Evolutionary conservation across 1,140 invertebrate genomes (phyloP).

Genomic region (Drosophila teissieri): DNA sequence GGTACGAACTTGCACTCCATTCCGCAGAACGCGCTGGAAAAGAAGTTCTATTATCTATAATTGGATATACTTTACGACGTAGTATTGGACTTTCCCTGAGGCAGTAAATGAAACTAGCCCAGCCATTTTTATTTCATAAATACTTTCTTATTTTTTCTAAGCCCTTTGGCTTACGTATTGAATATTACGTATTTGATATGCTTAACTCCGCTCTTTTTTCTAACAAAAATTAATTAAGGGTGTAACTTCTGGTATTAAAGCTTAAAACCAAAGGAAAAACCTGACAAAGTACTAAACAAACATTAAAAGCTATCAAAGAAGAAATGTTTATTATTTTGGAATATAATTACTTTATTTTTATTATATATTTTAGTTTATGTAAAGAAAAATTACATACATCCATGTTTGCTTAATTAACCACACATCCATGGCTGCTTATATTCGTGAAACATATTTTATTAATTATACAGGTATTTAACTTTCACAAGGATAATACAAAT

Average conservation of each 20-base stretch:
- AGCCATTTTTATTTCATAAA: neutral
- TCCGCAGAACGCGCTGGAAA: slow-evolving; percentile 85
- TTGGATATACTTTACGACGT: neutral
- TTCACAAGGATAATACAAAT: slow-evolving; percentile 37
- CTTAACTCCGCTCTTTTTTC: too few species aligned
- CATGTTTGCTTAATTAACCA: slow-evolving; percentile 11
- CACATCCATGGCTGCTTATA: slow-evolving; percentile 8
- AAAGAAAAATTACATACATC: slow-evolving; percentile 37
- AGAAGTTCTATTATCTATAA: slow-evolving; percentile 86
- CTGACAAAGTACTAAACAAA: neutral
- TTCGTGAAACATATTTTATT: slow-evolving; percentile 12
- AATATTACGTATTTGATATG: too few species aligned
- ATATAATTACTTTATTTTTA: slow-evolving; percentile 48
- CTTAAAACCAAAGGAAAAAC: neutral
- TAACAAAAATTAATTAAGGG: too few species aligned
- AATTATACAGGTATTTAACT: slow-evolving; percentile 30
- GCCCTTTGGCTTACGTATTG: too few species aligned
- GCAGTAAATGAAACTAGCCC: slow-evolving; percentile 1
- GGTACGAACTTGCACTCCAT: slow-evolving; percentile 88
- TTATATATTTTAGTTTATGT: slow-evolving; percentile 30
- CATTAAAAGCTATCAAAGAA: neutral
- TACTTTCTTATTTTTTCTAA: neutral
- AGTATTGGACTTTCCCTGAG: neutral
- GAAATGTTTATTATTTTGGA: slow-evolving; percentile 21
- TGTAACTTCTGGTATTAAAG: neutral